Percentiles rank a stretch among this genome's conserved stretches.
Conservation (phyloP, 2,797 vertebrate species). For the Sebastes trivittatus region DNA sequence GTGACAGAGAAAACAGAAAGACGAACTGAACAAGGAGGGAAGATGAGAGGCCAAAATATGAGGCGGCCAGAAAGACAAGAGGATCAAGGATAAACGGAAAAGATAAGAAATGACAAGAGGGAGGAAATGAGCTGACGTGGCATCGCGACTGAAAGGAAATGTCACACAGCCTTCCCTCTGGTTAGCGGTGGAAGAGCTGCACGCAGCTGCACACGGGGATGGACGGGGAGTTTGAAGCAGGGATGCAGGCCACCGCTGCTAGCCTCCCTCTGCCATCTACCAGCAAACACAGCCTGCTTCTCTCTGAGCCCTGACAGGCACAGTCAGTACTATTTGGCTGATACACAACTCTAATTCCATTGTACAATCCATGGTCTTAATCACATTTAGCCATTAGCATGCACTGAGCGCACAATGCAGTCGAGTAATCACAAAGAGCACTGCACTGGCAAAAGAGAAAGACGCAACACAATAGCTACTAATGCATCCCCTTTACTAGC, state of each 20-base stretch:
- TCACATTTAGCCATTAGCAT: conserved; percentile 51
- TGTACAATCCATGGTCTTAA: conserved; percentile 36
- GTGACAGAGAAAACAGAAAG: conserved; percentile 40
- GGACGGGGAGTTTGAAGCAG: background rate
- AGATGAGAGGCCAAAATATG: conserved; percentile 45
- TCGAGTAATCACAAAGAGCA: conserved; percentile 15
- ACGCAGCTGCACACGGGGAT: background rate
- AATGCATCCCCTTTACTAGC: background rate
- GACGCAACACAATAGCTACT: background rate
- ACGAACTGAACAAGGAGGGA: conserved; percentile 23
- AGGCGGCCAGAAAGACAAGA: conserved; percentile 12
- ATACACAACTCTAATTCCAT: conserved; percentile 36
- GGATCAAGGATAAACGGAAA: conserved; percentile 38
- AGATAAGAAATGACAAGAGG: conserved; percentile 50
- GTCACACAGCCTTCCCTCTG: conserved; percentile 32
- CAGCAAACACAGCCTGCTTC: conserved; percentile 24
- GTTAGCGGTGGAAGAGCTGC: conserved; percentile 9
- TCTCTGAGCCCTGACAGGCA: conserved; percentile 23
- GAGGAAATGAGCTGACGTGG: conserved; percentile 39
- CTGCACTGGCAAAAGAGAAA: background rate
- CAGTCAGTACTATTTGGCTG: conserved; percentile 32
- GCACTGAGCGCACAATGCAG: conserved; percentile 10
- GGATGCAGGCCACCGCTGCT: background rate
- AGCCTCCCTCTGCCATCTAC: background rate
- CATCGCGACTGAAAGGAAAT: conserved; percentile 39